A percentile compares a stretch with the other conserved stretches of the same genome.
phyloP scores from a whole-genome alignment of 2,797 vertebrate genomes.

The Manis javanica region DNA sequence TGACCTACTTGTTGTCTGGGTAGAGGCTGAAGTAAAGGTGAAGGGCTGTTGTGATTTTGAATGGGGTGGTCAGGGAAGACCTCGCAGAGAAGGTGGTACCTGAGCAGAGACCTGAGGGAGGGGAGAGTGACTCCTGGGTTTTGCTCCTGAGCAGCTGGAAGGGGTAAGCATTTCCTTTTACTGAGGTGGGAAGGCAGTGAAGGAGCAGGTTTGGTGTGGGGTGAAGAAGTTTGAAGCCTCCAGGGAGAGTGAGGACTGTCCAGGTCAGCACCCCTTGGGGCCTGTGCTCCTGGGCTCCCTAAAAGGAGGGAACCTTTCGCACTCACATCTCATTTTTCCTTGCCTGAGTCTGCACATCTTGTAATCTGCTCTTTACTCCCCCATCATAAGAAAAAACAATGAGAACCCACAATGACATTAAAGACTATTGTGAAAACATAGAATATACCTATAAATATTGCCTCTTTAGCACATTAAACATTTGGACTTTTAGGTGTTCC shows the following conservation, averaged over 20 bases:
- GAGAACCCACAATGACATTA: background rate
- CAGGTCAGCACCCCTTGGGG: background rate
- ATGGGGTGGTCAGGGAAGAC: background rate
- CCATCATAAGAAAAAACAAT: background rate
- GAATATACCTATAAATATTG: background rate
- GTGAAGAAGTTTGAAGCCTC: background rate
- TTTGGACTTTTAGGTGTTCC: conserved; percentile 5
- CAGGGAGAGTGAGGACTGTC: background rate
- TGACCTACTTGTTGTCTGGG: background rate
- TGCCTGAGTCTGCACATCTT: background rate
- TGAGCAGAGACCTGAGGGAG: background rate
- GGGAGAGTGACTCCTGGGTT: background rate
- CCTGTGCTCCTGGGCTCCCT: background rate
- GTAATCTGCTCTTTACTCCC: background rate
- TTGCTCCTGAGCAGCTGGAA: background rate
- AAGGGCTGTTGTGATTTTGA: background rate
- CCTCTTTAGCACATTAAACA: background rate
- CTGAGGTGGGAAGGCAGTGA: background rate
- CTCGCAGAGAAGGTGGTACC: background rate
- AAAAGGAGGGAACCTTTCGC: background rate
- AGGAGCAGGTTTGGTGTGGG: background rate
- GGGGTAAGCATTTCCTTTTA: background rate
- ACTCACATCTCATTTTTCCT: background rate
- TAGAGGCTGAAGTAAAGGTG: background rate
- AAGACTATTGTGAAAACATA: conserved; percentile 29